Base-by-base conservation (phyloP, 2,888 invertebrate species). In the Rhimphoctona megacephalus region DNA sequence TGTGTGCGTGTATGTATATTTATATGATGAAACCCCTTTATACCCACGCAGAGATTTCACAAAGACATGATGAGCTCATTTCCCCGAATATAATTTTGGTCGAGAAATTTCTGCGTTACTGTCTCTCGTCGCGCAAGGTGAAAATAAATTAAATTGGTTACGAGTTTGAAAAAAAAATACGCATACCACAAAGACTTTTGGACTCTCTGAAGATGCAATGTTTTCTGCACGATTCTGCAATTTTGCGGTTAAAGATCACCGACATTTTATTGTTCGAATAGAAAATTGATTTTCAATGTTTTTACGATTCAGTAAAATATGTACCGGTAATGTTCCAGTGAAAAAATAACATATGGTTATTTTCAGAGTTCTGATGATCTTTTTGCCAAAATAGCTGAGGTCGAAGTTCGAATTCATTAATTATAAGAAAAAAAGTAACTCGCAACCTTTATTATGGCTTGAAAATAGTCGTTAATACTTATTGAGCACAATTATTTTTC, bases 41-140 rank as follows among this genome's bases (percentile, higher is more conserved):
- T 61, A 61, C 61, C 61, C 61, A 61, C 61, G 61, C 61, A 0
- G 6, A 61, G 61, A 61, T 61, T 30, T 61, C 30, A 30, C 61
- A 30, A 61, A 61, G 61, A 17, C 30, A 30, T 4, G 69, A 70
- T 70, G 46, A 46, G 46, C 69, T 67, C 66, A 49, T 72, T 70
- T 70, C 46, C 64, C 67, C 52, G 52, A 81, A 80, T 70, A 66
- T 64, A 43, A 57, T 76, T 69, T 79, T 57, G 64, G 66, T 54
- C 67, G 25, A 52, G 4, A 81, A 36, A 61, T 73, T 66, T 73
- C 78, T 61, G 4, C 61, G 61, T 61, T 57, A 30, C 25, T 17
- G 25, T 14, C 57, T 30, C 61, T 14, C 61, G 22, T 61, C 61
- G 61, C 14, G 17, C 30, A 25, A 6, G 14, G 61, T 61, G 17